Evolutionary conservation across 2,888 invertebrate genomes (phyloP).

Genomic region (Nephrotoma guestfalica): DNA sequence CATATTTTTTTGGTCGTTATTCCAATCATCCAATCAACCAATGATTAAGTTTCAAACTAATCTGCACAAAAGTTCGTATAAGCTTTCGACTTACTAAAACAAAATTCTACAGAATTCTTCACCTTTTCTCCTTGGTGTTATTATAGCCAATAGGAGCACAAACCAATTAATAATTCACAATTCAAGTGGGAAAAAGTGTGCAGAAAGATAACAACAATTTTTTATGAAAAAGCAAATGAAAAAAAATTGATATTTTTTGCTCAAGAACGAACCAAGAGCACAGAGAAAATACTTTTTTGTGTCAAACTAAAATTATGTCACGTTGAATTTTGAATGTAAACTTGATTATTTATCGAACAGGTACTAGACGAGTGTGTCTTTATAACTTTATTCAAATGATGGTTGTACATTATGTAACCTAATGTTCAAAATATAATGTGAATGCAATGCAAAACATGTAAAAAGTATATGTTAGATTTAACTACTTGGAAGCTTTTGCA

Average conservation of each 20-base stretch:
- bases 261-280: not conserved
- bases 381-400: not conserved
- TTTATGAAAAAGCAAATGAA: not conserved
- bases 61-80: not conserved
- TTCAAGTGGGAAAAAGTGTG: not conserved
- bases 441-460: no score
- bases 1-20: not conserved
- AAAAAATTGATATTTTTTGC: not conserved
- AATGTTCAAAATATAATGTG: no score
- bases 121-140: no score
- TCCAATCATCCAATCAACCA: not conserved
- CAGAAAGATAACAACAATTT: not conserved
- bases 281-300: not conserved
- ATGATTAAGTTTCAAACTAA: not conserved
- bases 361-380: not conserved
- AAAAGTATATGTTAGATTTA: no score
- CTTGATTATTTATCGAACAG: not conserved
- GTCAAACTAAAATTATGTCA: not conserved
- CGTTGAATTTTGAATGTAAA: not conserved
- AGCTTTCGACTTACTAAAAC: not conserved
- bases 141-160: not conserved
- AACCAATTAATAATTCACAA: not conserved
- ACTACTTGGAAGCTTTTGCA: no score
- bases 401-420: not conserved
- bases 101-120: no score